A percentile compares a stretch with the other conserved stretches of the same genome.
Evolutionary conservation across 1,140 invertebrate species (phyloP).

Genomic region (Scaptomyza hsui): DNA sequence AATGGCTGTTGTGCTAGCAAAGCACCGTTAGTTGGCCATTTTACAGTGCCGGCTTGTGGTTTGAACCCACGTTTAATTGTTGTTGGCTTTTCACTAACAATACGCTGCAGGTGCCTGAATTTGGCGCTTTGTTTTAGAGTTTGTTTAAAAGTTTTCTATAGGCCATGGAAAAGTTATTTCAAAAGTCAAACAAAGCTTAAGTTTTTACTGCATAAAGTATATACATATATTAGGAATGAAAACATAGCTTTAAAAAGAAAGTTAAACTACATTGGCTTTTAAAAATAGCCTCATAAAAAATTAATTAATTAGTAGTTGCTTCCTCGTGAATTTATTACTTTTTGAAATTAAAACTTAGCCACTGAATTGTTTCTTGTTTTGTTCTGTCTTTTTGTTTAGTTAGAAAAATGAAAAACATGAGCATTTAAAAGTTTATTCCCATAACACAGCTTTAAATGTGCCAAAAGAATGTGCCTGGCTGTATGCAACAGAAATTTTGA

Average conservation of each 20-base stretch:
- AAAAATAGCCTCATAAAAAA: too few relatives aligned
- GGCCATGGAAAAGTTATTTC: background rate
- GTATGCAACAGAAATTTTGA: constrained; percentile 15
- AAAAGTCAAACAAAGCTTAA: background rate
- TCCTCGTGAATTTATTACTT: too few relatives aligned
- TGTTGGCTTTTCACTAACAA: constrained; percentile 7
- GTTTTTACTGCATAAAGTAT: background rate
- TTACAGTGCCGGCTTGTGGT: background rate
- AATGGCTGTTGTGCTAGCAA: constrained; percentile 16
- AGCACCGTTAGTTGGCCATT: constrained; percentile 18
- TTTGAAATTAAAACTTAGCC: too few relatives aligned
- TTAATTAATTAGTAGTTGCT: too few relatives aligned
- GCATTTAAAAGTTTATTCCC: background rate
- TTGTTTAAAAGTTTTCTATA: background rate
- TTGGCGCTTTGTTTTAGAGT: background rate
- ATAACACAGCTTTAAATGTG: background rate
- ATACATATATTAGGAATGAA: too few relatives aligned
- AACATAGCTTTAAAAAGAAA: too few relatives aligned
- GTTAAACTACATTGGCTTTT: too few relatives aligned
- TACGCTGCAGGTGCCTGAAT: constrained; percentile 8
- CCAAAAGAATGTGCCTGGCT: background rate
- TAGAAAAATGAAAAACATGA: background rate
- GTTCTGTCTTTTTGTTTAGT: background rate
- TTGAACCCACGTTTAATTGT: constrained; percentile 21
- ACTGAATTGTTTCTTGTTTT: background rate